phyloP scores from a whole-genome alignment of 2,888 invertebrate species.

The Drosophila differens region DNA sequence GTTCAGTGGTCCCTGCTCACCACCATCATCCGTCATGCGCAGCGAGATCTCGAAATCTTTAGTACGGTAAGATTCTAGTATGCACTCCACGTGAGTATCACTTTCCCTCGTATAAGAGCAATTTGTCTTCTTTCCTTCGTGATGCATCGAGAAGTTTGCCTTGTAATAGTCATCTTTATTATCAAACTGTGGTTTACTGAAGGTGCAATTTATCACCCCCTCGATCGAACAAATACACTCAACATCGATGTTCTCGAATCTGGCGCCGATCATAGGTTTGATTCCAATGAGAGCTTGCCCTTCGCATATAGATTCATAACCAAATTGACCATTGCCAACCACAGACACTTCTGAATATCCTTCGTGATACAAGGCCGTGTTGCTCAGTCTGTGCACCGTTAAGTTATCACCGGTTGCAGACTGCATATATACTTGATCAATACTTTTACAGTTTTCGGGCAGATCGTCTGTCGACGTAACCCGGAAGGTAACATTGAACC shows the following conservation, averaged over 20 bases:
- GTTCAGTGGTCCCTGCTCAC: rapidly evolving
- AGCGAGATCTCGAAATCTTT: neutral
- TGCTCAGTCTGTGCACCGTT: neutral
- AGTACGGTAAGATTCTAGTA: rapidly evolving
- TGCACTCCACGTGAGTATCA: neutral
- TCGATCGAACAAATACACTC: neutral
- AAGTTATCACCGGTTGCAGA: rapidly evolving
- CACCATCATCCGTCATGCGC: constrained; percentile 5
- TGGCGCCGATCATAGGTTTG: neutral
- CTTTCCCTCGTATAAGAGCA: neutral
- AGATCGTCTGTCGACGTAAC: neutral
- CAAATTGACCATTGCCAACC: rapidly evolving
- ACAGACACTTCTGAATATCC: rapidly evolving
- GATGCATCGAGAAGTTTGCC: neutral
- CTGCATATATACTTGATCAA: neutral
- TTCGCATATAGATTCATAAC: neutral
- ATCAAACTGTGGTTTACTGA: neutral
- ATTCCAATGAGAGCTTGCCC: rapidly evolving
- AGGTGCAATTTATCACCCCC: neutral
- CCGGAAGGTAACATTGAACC: neutral
- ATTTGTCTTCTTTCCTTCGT: rapidly evolving
- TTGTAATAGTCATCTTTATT: neutral
- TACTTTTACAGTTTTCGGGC: neutral
- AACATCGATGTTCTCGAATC: rapidly evolving
- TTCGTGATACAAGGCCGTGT: neutral